Evolutionary conservation across 2,113 vertebrate genomes (phyloP), one percentile per base, ranked within the genome.

Genomic region (Jacana jacana): DNA sequence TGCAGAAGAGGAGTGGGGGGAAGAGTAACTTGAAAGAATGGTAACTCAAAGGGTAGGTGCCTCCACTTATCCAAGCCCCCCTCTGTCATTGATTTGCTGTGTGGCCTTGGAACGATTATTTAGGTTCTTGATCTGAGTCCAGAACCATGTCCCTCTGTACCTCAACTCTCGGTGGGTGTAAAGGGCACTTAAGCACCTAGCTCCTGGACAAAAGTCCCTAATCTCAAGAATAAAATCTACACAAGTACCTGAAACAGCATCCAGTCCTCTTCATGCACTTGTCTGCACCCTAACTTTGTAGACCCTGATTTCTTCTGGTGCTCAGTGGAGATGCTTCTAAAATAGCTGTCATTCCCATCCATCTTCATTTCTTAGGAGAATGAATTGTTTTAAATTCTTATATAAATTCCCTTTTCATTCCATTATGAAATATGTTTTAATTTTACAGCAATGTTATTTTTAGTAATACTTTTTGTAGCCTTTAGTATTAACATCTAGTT

Each of bases 401-500:
- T 66, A 66, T 82, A 93, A 81, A 85, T 96, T 97, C 89, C 46
- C 66, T 93, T 96, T 95, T 66, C 92, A 70, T 48, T 69, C 13
- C 1, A 54, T 96, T 69, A 52, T 35, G 23, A 77, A 92, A 75
- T 88, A 52, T 11, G 23, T 89, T 91, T 86, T 87, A 94, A 95
- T 96, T 84, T 91, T 88, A 77, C 91, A 95, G 76, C 19, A 16
- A 23, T 75, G 35, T 81, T 93, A 79, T 78, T 93, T 96, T 96
- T 92, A 91, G 83, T 83, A 83, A 71, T 84, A 49, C 49, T 86
- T 91, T 83, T 91, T 95, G 84, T 92, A 96, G 71, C 70, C 94
- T 81, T 94, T 97, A 87, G 48, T 91, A 81, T 97, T 93, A 95
- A 94, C 93, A 86, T 95, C 72, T 90, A 94, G 86, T 95, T 97